A percentile compares a stretch with the other conserved stretches of the same genome.
phyloP scores from a whole-genome alignment of 2,797 vertebrate species.

The Siniperca undulata region DNA sequence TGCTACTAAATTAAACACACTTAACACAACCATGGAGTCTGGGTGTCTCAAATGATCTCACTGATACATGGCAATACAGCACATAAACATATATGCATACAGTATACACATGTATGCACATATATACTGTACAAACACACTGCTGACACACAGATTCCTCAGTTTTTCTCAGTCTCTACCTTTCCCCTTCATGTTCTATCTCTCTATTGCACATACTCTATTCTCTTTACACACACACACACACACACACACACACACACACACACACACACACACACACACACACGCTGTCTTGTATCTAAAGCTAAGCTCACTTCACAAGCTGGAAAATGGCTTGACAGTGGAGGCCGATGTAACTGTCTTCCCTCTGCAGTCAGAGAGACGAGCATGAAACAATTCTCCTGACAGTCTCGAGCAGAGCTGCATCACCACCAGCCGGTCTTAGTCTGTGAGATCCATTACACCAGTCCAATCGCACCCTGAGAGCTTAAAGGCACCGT shows the following conservation, averaged over 20 bases:
- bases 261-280: background rate
- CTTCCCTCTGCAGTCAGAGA: constrained; percentile 44
- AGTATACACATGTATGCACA: too few species aligned
- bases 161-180: background rate
- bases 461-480: constrained; percentile 52
- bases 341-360: constrained; percentile 49
- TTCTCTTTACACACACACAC: background rate
- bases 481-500: constrained; percentile 32
- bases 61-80: background rate
- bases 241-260: constrained; percentile 8
- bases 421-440: constrained; percentile 45
- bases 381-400: constrained; percentile 63
- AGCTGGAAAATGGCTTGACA: constrained; percentile 53
- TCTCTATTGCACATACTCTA: background rate
- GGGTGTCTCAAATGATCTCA: background rate
- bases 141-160: background rate
- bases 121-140: background rate
- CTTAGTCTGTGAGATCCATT: constrained; percentile 48
- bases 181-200: background rate
- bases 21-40: background rate
- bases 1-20: background rate
- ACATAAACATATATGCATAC: background rate
- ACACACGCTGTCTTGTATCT: constrained; percentile 27
- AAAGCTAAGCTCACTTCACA: constrained; percentile 56
- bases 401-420: constrained; percentile 56